Base-by-base conservation (phyloP, 2,113 vertebrate species). In the Malurus alboscapulatus region DNA sequence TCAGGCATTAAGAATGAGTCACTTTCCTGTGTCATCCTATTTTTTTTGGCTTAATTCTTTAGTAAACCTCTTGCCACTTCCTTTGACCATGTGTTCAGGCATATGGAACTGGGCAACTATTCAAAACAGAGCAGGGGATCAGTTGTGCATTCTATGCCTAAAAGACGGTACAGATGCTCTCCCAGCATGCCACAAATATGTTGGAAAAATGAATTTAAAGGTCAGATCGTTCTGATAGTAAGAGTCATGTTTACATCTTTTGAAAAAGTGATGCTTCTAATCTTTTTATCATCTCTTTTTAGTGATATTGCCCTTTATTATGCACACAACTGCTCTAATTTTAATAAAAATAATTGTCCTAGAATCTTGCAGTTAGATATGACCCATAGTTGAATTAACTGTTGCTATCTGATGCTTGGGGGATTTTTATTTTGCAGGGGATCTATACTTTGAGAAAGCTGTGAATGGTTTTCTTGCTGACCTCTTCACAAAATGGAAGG, bases 401-500 rank as follows among this genome's bases (percentile, higher is more conserved):
- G 29, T 74, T 67, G 47, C 50, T 91, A 16, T 51, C 45, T 96
- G 47, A 93, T 67, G 29, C 14, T 51, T 79, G 42, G 89, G 75
- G 71, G 8, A 21, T 87, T 45, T 42, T 97, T 93, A 51, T 63
- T 94, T 97, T 96, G 57, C 92, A 99, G 99, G 99, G 62, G 99
- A 99, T 92, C 97, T 99, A 7, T 99, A 99, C 95, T 99, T 99
- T 96, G 99, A 99, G 95, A 99, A 99, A 96, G 99, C 99, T 80
- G 99, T 99, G 45, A 99, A 99, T 11, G 98, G 99, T 95, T 99
- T 99, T 89, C 98, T 99, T 47, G 98, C 99, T n/a, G 99, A 99
- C 91, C 98, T 99, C 58, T 99, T 99, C 93, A 97, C 98, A 73
- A 99, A 99, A 88, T 99, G 99, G 99, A 99, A 99, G 98, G 99